Percentiles rank a stretch among this genome's conserved stretches.
Conservation (phyloP, 2,797 vertebrate genomes). For the Hypotaenidia philippensis region DNA sequence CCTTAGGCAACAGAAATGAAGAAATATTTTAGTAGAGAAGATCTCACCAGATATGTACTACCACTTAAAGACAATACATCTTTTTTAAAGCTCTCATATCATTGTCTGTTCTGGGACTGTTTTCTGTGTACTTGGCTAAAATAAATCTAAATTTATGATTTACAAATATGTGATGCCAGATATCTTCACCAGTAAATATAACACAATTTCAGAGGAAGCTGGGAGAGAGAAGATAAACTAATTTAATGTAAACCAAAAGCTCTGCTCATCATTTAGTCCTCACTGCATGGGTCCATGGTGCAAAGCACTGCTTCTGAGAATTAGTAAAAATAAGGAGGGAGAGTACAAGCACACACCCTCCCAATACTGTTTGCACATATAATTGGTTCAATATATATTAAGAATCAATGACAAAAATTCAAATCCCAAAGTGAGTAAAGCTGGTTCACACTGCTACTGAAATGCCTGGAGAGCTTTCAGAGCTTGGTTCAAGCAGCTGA, state of each 20-base stretch:
- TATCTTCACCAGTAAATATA: background rate
- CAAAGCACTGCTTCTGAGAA: background rate
- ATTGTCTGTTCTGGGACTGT: background rate
- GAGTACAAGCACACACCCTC: background rate
- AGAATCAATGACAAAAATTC: background rate
- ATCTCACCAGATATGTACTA: accelerated
- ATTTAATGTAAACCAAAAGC: background rate
- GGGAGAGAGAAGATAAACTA: background rate
- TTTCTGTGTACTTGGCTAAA: conserved; percentile 2
- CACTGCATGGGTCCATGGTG: background rate
- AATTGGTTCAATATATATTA: background rate
- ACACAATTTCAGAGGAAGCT: background rate
- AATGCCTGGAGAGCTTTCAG: background rate
- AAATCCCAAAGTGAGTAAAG: background rate
- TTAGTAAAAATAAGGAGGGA: background rate
- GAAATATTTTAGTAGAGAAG: background rate
- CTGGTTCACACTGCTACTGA: background rate
- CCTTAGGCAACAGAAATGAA: background rate
- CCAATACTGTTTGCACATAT: background rate
- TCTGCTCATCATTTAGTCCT: background rate
- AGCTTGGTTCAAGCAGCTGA: background rate
- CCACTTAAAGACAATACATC: background rate
- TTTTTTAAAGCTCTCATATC: background rate
- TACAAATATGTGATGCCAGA: background rate
- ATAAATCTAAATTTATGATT: background rate